Evolutionary conservation across 1,140 invertebrate species (phyloP).

Genomic region (Tetramorium simillimum): DNA sequence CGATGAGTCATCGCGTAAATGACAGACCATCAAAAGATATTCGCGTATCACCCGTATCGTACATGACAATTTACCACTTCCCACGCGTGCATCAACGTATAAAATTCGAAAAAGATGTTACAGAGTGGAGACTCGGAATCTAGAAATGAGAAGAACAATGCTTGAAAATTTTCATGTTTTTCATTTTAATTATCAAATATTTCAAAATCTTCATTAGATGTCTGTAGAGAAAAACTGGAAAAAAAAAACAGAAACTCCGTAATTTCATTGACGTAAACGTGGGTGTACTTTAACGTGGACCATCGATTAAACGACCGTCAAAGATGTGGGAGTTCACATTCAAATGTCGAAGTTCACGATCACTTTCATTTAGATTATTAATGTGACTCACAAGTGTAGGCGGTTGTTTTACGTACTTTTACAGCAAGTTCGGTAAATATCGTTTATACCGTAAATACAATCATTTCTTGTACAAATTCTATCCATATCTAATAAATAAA

Average conservation of each 20-base stretch:
- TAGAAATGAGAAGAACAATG: not conserved
- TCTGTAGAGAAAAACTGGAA: not conserved
- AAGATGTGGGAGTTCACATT: constrained; percentile 8
- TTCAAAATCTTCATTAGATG: not conserved
- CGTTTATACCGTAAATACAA: not conserved
- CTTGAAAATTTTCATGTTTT: not conserved
- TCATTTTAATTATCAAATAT: not conserved
- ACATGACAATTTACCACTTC: constrained; percentile 23
- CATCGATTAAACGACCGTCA: not conserved
- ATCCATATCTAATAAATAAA: not conserved
- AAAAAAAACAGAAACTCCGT: not conserved
- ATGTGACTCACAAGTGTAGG: not conserved
- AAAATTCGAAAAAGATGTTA: not conserved
- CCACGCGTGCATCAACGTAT: not conserved
- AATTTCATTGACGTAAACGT: not conserved
- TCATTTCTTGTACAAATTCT: not conserved
- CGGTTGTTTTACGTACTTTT: not conserved
- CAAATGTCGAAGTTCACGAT: constrained; percentile 16
- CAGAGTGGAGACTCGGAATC: not conserved
- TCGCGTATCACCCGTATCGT: constrained; percentile 19
- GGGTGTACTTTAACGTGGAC: not conserved
- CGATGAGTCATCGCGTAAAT: constrained; percentile 45
- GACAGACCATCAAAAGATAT: constrained; percentile 52
- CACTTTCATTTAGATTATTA: constrained; percentile 2
- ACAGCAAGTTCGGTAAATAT: not conserved